Evolutionary conservation across 2,888 invertebrate genomes (phyloP).

Genomic region (Agrochola lota): DNA sequence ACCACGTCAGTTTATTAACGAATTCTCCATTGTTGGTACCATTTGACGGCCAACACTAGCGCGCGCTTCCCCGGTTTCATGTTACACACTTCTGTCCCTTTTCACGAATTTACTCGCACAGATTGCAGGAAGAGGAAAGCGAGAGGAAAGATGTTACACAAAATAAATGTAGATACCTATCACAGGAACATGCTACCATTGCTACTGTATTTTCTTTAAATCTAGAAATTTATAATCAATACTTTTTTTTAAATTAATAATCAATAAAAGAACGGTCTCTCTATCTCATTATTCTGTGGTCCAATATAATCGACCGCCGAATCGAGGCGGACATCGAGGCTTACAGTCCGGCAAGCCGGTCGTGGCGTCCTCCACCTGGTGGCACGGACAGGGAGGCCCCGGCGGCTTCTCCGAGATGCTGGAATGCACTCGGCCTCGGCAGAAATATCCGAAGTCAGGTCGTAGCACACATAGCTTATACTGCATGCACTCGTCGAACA

Average conservation of each 20-base stretch:
- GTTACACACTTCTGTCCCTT: no score
- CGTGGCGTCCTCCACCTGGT: slow-evolving; percentile 92
- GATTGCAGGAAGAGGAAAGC: no score
- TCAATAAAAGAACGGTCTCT: neutral
- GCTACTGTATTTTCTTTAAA: neutral
- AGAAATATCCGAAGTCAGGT: slow-evolving; percentile 95
- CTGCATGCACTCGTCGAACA: slow-evolving; percentile 95
- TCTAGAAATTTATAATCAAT: neutral
- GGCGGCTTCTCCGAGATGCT: slow-evolving; percentile 90
- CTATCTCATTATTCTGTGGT: slow-evolving; percentile 28
- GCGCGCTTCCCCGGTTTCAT: no score
- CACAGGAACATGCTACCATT: neutral
- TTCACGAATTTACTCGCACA: no score
- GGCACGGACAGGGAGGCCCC: slow-evolving; percentile 87
- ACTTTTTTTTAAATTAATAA: neutral
- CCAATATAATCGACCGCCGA: slow-evolving; percentile 90
- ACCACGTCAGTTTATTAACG: no score
- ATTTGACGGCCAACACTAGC: no score
- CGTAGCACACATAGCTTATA: slow-evolving; percentile 94
- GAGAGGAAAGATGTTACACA: no score
- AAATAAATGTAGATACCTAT: neutral
- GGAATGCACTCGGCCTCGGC: slow-evolving; percentile 92
- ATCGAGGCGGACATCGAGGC: slow-evolving; percentile 91
- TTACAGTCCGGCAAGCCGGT: slow-evolving; percentile 92
- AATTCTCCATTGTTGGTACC: no score